Base-by-base conservation (phyloP, 2,797 vertebrate genomes). In the Ctenochaetus hawaiiensis region DNA sequence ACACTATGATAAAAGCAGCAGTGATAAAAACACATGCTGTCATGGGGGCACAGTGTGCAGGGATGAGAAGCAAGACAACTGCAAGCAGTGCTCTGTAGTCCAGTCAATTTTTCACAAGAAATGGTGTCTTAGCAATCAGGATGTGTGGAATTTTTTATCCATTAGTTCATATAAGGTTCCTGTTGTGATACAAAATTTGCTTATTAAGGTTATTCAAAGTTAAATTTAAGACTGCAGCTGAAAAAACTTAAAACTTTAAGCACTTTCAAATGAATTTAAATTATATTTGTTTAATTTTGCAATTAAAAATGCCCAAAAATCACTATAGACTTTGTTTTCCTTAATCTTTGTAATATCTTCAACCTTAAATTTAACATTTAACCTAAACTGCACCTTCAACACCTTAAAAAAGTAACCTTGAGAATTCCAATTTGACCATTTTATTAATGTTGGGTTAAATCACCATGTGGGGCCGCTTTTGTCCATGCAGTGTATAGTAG, bases 101-200 rank as follows among this genome's bases (percentile, higher is more conserved):
- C 41, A 0, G 39, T 8, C 14, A 26, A 6, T 18, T 62, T 30
- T 62, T 13, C 49, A 20, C 41, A 41, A 41, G 30, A 4, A 44
- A 30, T 57, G 51, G 51, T 16, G 20, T 39, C 20, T 6, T 6
- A 45, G 8, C 45, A 11, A 39, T 22, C 13, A 23, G 11, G 20
- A 18, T 39, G 37, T 1, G 13, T 18, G 54, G 6, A 8, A 8
- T 53, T 18, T 49, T 56, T 1, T 14, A 30, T 54, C n/a, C n/a
- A 18, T 48, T 17, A 37, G 14, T 20, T 20, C 8, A 44, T 17
- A 18, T 5, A 2, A 72, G 26, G 39, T 9, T 64, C 20, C 26
- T 64, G 13, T 44, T 17, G 20, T 18, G 44, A 47, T 44, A 13
- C 20, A 60, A 72, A 62, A 62, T 62, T 34, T 30, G 48, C 60